Base-by-base conservation (phyloP, 2,797 vertebrate genomes). In the Trematomus bernacchii region DNA sequence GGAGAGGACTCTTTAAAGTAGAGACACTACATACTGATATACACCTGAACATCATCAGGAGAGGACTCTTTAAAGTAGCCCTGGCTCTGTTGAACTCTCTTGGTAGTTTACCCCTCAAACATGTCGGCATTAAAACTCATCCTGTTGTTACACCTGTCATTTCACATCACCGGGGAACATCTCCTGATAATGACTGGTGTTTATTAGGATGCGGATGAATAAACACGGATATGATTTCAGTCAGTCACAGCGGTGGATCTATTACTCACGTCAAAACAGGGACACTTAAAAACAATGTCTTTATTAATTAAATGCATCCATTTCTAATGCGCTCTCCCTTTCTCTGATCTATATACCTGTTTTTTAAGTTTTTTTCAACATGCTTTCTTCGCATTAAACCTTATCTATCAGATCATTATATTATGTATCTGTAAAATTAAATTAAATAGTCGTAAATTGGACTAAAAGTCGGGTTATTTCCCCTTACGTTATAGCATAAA, bases 71-170 rank as follows among this genome's bases (percentile, higher is more conserved):
- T 27, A 27, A 27, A 27, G 27, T 27, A 27, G 27, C 27, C 27
- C 3, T 27, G 27, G 27, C 27, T 27, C 27, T 27, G 27, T 27
- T 27, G 27, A 27, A 27, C 27, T 27, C 27, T 27, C 3, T 27
- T 27, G 27, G 23, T 27, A 27, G 23, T 27, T 27, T 27, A 3
- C 23, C 23, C 23, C 23, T 27, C 23, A 27, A 27, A 27, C 23
- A 27, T 27, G 23, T 27, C 23, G 3, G 23, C 23, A 3, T 27
- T 27, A 27, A 27, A 27, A 27, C 23, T 27, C 23, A 3, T 89
- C 76, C 74, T 68, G 79, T 87, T 86, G 84, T 77, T 86, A 77
- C 81, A 89, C 67, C 83, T 83, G 88, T 84, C 84, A 80, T 85
- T 72, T 85, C 75, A 42, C 23, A 80, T 88, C 79, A 77, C 18